Base-by-base conservation (phyloP, 2,797 vertebrate genomes). In the Picus viridis region DNA sequence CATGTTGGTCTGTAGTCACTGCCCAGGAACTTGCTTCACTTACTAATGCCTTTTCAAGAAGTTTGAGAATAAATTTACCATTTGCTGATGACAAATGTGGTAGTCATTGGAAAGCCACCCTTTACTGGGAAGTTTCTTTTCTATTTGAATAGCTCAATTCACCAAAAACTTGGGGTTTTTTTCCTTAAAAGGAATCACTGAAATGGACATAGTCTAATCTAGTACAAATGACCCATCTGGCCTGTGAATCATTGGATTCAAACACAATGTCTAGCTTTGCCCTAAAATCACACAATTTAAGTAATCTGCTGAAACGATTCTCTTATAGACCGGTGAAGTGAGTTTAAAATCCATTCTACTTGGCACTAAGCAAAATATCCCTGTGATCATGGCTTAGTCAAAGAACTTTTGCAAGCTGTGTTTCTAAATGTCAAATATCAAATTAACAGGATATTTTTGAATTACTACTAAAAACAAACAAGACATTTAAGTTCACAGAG, bases 11-110 rank as follows among this genome's bases (percentile, higher is more conserved):
- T 74, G 2, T 11, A 39, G 76, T 68, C 73, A 34, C 53, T 84
- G 23, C 19, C 53, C 39, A 72, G 56, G 19, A 86, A 22, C 27
- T 78, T 53, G 17, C 51, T 80, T 29, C 74, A 53, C 22, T 85
- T 72, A 62, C 27, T 76, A 89, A 68, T 77, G 47, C 16, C 32
- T 64, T 93, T 92, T 83, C 77, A 92, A 94, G 80, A 65, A 82
- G 67, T 65, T 58, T 70, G n/a, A 82, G 12, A 83, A 59, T 53
- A 64, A 85, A 57, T 10, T 19, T 79, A 34, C 29, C 16, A 26
- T 77, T 86, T 51, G 53, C 36, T 83, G 62, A 64, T 86, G 88
- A 74, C 47, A 80, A 51, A 75, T 20, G 26, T 73, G 64, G 59
- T 90, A 51, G 49, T 87, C 80, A 86, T 51, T 85, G 65, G 39